Conservation (phyloP, 2,888 invertebrate species). For the Sabatieria punctata region DNA sequence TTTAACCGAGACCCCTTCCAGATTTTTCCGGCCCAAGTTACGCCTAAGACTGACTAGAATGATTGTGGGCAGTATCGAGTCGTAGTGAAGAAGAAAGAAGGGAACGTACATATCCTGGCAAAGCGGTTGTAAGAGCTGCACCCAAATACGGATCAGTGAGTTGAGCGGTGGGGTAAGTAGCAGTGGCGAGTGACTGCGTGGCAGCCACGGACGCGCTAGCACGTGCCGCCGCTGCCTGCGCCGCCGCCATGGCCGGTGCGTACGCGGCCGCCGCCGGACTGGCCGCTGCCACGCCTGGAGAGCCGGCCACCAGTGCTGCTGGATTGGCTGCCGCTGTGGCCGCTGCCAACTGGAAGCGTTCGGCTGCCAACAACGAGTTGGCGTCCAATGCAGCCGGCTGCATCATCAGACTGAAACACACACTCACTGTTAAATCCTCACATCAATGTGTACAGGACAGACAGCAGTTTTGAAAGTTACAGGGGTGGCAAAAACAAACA, state of each 20-base stretch:
- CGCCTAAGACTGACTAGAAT: too few species aligned
- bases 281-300: neutral
- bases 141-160: conserved; percentile 6
- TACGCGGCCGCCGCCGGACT: neutral
- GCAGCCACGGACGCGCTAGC: neutral
- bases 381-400: neutral
- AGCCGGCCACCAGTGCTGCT: neutral
- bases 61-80: too few species aligned
- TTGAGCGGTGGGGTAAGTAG: neutral
- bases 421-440: too few species aligned
- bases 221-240: conserved; percentile 1
- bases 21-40: too few species aligned
- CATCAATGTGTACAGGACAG: too few species aligned
- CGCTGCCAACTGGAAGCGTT: neutral
- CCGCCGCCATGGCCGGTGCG: neutral
- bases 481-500: too few species aligned
- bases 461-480: too few species aligned
- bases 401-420: neutral
- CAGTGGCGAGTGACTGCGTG: neutral
- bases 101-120: conserved; percentile 6
- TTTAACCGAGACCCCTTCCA: too few species aligned
- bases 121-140: conserved; percentile 2
- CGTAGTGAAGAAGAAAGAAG: neutral
- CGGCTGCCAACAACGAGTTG: neutral
- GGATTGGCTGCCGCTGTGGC: neutral